A percentile compares a stretch with the other conserved stretches of the same genome.
Evolutionary conservation across 2,113 vertebrate species (phyloP).

Genomic region (Rhinoderma darwinii): DNA sequence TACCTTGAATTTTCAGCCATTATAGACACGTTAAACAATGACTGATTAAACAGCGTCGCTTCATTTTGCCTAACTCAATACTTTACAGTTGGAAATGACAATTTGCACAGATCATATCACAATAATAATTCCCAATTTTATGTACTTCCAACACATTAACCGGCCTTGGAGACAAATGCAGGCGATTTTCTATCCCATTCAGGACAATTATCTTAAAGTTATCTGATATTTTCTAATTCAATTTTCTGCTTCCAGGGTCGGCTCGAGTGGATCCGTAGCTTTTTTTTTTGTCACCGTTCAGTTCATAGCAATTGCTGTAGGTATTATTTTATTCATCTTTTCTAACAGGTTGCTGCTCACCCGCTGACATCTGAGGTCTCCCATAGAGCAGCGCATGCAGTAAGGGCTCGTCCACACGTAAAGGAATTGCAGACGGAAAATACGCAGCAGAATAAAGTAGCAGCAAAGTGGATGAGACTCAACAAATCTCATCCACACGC

Average conservation of each 20-base stretch:
- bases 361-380: not conserved
- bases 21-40: not conserved
- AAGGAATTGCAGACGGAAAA: not conserved
- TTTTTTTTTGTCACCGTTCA: not conserved
- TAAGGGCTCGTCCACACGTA: no score
- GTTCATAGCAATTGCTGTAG: not conserved
- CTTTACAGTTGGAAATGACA: conserved; percentile 63
- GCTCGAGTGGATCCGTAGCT: not conserved
- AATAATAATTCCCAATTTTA: conserved; percentile 57
- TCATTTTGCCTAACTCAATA: conserved; percentile 55
- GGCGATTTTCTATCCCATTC: conserved; percentile 62
- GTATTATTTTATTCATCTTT: conserved; percentile 11
- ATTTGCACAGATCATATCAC: conserved; percentile 66
- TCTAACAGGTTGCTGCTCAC: not conserved
- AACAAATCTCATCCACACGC: no score
- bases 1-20: not conserved
- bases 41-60: conserved; percentile 22
- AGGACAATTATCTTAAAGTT: conserved; percentile 67
- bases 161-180: conserved; percentile 65
- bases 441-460: no score
- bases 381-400: not conserved
- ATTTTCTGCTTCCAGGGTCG: conserved; percentile 57
- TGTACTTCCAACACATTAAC: conserved; percentile 67
- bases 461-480: no score
- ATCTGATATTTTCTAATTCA: conserved; percentile 61